Evolutionary conservation across 2,888 invertebrate species (phyloP), one percentile per base, ranked within the genome.

Genomic region (Zygogramma bicolorata): DNA sequence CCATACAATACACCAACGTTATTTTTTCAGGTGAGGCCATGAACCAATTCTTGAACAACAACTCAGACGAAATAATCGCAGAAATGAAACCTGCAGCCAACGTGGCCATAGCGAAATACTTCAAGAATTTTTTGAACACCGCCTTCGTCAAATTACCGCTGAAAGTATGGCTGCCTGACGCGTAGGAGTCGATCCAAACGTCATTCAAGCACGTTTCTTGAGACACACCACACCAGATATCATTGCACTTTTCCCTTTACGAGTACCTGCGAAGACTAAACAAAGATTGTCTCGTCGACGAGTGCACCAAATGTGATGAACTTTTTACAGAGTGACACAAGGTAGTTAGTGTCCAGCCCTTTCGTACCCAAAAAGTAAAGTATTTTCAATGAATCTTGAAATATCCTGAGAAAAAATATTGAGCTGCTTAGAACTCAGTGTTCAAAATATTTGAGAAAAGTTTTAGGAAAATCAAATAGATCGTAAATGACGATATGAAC

Each of bases 21-120:
- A 70, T 67, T 65, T 46, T 81, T 81, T 29, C 86, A 93, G 93
- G 93, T 42, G 92, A 94, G 84, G 94, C 94, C 0, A 94, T 95
- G 91, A 95, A 95, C 86, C 94, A 94, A 84, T 95, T 95, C 85
- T 87, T 95, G 75, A 95, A 95, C 87, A 93, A 92, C 85, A 94
- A 95, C 82, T 91, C 93, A 0, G 91, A 93, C 59, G 94, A 94
- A 84, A 93, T 95, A 79, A 93, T 95, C 75, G 92, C 92, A 69
- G 95, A 95, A 88, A 94, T 95, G 93, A 90, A 93, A 82, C 94
- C 94, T 1, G 93, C 94, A 0, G 94, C 94, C 0, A 90, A 92
- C 1, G 86, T 89, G 7, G 91, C 93, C 76, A 93, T 95, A 79
- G 91, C 92, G 1, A 92, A 92, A 79, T 92, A 94, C 82, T 94